phyloP scores from a whole-genome alignment of 92 coral and sea anemone genomes.

The Actinernus sp. region DNA sequence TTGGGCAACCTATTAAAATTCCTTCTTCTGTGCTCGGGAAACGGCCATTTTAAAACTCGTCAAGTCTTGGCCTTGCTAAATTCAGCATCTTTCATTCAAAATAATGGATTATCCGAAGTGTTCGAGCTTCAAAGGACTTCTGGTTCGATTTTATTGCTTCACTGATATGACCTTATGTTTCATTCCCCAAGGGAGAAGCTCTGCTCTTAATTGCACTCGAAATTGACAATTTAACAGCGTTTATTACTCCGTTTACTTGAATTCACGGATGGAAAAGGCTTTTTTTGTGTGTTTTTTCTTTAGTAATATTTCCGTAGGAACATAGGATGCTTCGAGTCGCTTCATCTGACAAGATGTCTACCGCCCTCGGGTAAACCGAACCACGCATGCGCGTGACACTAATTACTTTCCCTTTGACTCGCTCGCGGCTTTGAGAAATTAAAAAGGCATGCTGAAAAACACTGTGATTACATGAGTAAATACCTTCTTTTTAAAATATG shows the following conservation, averaged over 20 bases:
- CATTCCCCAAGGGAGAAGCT: slow-evolving; percentile 1
- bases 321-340: neutral
- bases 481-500: slow-evolving; percentile 51
- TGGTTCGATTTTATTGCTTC: neutral
- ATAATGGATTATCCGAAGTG: no score
- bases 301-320: neutral
- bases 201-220: neutral
- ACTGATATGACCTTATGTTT: neutral
- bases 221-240: neutral
- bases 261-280: neutral
- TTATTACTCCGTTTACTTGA: neutral
- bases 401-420: slow-evolving; percentile 30
- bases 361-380: neutral
- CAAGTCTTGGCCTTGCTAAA: neutral
- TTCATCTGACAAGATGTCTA: no score
- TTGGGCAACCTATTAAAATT: slow-evolving; percentile 19
- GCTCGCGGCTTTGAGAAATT: slow-evolving; percentile 41
- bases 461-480: slow-evolving; percentile 59
- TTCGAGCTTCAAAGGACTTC: no score
- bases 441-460: slow-evolving; percentile 46
- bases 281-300: neutral
- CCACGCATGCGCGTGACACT: slow-evolving; percentile 40
- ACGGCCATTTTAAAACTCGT: slow-evolving; percentile 28
- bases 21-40: slow-evolving; percentile 3
- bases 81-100: slow-evolving; percentile 25